Conservation (phyloP, 2,797 vertebrate genomes). For the Australoheros facetus region DNA sequence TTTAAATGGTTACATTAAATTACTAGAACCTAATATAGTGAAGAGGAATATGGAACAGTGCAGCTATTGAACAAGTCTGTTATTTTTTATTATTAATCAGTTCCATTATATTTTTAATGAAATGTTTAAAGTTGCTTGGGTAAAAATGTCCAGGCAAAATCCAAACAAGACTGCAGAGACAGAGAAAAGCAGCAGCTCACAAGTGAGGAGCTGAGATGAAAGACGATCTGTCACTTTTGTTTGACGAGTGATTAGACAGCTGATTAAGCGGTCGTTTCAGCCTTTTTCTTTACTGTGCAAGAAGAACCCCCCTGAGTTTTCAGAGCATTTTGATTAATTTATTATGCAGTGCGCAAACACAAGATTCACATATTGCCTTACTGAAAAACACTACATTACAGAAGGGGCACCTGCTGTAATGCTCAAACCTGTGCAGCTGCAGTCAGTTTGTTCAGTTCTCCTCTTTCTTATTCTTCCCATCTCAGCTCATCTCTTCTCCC, state of each 20-base stretch:
- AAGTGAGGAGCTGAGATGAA: background rate
- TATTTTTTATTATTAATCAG: background rate
- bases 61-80: background rate
- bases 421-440: background rate
- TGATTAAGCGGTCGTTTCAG: background rate
- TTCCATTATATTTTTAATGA: background rate
- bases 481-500: constrained; percentile 2
- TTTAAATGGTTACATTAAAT: too few relatives aligned
- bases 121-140: background rate
- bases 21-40: background rate
- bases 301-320: background rate
- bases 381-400: background rate
- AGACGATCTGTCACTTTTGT: background rate
- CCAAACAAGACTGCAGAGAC: background rate
- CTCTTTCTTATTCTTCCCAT: background rate
- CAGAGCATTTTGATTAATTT: background rate
- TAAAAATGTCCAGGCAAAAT: background rate
- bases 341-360: background rate
- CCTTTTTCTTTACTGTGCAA: background rate
- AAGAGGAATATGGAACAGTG: background rate
- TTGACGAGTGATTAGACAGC: background rate
- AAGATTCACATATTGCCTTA: background rate
- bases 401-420: background rate
- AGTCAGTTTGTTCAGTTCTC: background rate
- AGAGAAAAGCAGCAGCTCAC: background rate